Conservation (phyloP, 2,888 invertebrate species). For the Phortica magna region DNA sequence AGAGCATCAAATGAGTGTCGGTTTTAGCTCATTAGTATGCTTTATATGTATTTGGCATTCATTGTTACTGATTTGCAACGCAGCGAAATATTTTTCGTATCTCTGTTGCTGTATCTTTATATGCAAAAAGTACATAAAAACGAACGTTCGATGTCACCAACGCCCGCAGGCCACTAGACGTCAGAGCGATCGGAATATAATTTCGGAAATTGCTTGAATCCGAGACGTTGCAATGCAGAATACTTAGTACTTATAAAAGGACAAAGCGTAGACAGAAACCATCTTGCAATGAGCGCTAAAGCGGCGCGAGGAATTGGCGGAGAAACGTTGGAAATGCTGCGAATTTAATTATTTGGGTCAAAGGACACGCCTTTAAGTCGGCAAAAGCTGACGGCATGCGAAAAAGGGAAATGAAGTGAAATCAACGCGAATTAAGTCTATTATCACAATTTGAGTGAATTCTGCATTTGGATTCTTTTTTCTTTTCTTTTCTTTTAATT, state of each 20-base stretch:
- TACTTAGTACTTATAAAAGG: not conserved
- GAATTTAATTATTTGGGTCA: conserved; percentile 71
- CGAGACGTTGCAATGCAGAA: conserved; percentile 49
- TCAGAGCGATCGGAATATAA: too few relatives aligned
- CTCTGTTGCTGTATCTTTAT: not conserved
- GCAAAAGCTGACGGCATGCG: not conserved
- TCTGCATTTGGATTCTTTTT: not conserved
- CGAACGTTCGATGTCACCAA: not conserved
- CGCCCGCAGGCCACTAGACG: not conserved
- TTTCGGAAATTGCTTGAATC: conserved; percentile 19
- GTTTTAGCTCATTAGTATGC: conserved; percentile 28
- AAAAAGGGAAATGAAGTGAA: conserved; percentile 45
- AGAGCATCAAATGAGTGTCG: not conserved
- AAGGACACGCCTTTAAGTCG: conserved; percentile 47
- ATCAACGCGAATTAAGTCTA: conserved; percentile 58
- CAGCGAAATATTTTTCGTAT: not conserved
- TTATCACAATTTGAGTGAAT: conserved; percentile 40
- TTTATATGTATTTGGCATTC: not conserved
- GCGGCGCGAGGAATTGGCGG: not conserved
- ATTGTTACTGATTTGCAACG: not conserved
- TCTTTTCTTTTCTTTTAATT: not conserved
- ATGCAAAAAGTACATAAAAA: not conserved
- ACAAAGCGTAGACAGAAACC: too few relatives aligned
- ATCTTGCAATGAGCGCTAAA: not conserved
- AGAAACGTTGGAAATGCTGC: conserved; percentile 15